Evolutionary conservation across 2,888 invertebrate species (phyloP).

Genomic region (Pemphredon lugubris): DNA sequence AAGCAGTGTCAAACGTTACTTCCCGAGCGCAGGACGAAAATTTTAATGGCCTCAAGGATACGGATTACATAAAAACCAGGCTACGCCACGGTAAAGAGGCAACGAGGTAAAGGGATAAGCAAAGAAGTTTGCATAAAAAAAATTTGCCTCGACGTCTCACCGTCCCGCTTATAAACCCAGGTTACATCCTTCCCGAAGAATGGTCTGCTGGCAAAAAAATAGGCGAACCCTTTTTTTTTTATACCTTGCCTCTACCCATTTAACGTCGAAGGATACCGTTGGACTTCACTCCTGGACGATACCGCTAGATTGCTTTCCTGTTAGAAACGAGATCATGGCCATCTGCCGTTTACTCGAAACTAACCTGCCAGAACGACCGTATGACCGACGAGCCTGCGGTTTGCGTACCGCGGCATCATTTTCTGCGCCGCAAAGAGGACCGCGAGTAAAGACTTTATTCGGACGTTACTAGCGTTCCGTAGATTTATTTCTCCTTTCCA

Average conservation of each 20-base stretch:
- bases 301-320: conserved; percentile 53
- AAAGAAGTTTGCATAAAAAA: conserved; percentile 36
- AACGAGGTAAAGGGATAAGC: neutral
- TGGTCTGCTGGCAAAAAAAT: conserved; percentile 32
- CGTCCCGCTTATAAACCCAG: conserved; percentile 7
- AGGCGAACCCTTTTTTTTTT: conserved; percentile 53
- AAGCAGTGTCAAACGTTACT: too few species aligned
- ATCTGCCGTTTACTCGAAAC: conserved; percentile 27
- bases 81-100: neutral
- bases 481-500: too few species aligned
- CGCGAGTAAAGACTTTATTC: too few species aligned
- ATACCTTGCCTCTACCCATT: conserved; percentile 36
- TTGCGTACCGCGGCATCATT: conserved; percentile 1
- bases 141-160: conserved; percentile 6
- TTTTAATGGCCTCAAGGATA: too few species aligned
- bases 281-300: conserved; percentile 23
- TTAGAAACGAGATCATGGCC: conserved; percentile 49
- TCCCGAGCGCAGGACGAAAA: too few species aligned
- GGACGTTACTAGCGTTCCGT: too few species aligned
- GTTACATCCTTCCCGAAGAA: conserved; percentile 29
- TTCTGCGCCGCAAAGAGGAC: too few species aligned
- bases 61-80: neutral
- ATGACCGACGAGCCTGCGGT: neutral
- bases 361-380: conserved; percentile 25
- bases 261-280: conserved; percentile 51